These are phyloP conservation scores for Callionymus lyra DNA, from an alignment of 2,113 vertebrate species.

Conservation along the genomic window DNA sequence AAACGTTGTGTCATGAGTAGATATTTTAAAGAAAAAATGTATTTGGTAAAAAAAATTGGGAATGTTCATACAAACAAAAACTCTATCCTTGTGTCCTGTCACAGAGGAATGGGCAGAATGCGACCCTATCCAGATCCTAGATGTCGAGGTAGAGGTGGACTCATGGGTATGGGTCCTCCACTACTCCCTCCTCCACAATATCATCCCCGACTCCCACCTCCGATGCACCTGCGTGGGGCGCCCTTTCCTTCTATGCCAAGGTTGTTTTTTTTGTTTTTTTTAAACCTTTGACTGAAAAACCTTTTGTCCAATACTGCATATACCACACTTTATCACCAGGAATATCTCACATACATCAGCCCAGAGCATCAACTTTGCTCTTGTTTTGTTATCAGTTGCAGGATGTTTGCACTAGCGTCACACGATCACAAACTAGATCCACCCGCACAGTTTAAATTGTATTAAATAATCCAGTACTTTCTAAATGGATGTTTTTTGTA, in stretches of 20 bases:
- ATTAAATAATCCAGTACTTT: too few species aligned
- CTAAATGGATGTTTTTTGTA: too few species aligned
- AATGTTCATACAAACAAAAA: background rate
- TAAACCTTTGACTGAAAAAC: too few species aligned
- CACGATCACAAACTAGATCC: too few species aligned
- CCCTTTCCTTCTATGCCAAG: slow-evolving; percentile 60
- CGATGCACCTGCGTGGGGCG: slow-evolving; percentile 49
- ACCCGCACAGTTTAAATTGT: too few species aligned
- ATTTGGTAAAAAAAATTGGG: background rate
- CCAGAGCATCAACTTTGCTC: too few species aligned
- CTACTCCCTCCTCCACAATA: slow-evolving; percentile 24
- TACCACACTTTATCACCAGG: too few species aligned
- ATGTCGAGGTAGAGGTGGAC: slow-evolving; percentile 46
- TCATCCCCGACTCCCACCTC: slow-evolving; percentile 2
- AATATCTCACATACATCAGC: too few species aligned
- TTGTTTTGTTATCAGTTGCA: too few species aligned
- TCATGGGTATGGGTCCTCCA: slow-evolving; percentile 52
- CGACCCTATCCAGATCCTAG: slow-evolving; percentile 59
- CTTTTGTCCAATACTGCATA: too few species aligned
- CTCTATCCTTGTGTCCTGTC: too few species aligned
- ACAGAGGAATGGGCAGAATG: slow-evolving; percentile 63
- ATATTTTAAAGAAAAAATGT: background rate
- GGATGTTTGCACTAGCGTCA: too few species aligned
- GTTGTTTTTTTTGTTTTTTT: slow-evolving; percentile 16
- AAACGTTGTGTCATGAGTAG: background rate